Percentiles rank a stretch among this genome's conserved stretches.
These are phyloP conservation scores for Tinea pellionella DNA, from an alignment of 2,888 invertebrate genomes.

Conservation along the genomic window DNA sequence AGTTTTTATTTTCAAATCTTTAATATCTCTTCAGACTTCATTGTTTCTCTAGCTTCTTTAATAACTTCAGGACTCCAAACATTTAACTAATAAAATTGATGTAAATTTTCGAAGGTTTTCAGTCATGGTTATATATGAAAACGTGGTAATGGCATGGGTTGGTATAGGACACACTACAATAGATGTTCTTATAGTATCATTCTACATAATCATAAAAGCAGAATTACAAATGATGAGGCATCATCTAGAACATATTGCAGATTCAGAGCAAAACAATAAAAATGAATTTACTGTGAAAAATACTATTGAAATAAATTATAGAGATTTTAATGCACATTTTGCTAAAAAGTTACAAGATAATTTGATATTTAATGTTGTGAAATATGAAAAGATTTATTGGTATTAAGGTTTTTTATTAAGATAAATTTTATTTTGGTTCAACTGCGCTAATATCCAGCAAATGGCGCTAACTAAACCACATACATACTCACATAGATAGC, in stretches of 20 bases:
- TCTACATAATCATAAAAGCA: slow-evolving; percentile 14
- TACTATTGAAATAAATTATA: background rate
- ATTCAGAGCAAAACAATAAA: background rate
- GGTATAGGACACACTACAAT: slow-evolving; percentile 15
- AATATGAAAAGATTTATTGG: slow-evolving; percentile 13
- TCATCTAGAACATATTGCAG: slow-evolving; percentile 13
- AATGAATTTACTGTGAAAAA: background rate
- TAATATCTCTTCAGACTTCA: too few species aligned
- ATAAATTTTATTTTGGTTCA: too few species aligned
- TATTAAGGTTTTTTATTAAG: background rate
- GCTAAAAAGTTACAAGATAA: background rate
- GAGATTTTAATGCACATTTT: background rate
- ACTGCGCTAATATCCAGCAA: too few species aligned
- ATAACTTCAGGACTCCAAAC: too few species aligned
- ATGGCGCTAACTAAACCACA: too few species aligned
- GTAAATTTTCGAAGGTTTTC: too few species aligned
- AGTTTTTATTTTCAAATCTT: too few species aligned
- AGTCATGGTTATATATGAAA: slow-evolving; percentile 1
- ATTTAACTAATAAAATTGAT: too few species aligned
- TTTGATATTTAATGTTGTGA: background rate
- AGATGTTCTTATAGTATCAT: slow-evolving; percentile 14
- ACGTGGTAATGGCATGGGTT: slow-evolving; percentile 14
- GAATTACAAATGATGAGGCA: slow-evolving; percentile 14
- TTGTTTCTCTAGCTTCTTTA: too few species aligned
- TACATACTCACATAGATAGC: too few species aligned